Evolutionary conservation across 2,797 vertebrate genomes (phyloP).

Genomic region (Poeciliopsis paucimaculata): DNA sequence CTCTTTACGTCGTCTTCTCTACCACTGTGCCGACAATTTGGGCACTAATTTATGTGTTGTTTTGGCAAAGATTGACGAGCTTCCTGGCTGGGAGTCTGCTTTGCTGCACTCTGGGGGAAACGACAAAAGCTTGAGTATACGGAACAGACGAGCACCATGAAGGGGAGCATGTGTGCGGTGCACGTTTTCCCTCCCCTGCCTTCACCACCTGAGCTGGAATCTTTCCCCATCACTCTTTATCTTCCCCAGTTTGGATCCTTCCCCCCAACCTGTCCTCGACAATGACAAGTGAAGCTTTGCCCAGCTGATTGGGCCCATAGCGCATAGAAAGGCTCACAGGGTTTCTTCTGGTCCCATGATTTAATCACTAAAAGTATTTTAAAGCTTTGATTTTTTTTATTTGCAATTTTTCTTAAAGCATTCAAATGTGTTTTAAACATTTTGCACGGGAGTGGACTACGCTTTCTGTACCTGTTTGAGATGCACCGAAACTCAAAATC

Average conservation of each 20-base stretch:
- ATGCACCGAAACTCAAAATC: conserved; percentile 67
- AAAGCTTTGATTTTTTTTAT: not conserved
- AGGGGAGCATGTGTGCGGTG: conserved; percentile 73
- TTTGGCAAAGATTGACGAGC: conserved; percentile 82
- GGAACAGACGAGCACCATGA: conserved; percentile 73
- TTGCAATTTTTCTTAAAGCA: not conserved
- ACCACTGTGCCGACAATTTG: conserved; percentile 75
- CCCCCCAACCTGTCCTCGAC: conserved; percentile 42
- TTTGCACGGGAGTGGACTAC: conserved; percentile 30
- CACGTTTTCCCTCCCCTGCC: conserved; percentile 55
- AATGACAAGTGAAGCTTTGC: conserved; percentile 72
- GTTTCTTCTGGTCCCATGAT: conserved; percentile 57
- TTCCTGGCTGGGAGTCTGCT: conserved; percentile 77
- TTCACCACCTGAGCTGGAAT: conserved; percentile 73
- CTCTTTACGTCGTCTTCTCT: conserved; percentile 62
- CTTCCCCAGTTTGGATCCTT: conserved; percentile 44
- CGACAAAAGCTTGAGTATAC: conserved; percentile 80
- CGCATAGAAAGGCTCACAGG: conserved; percentile 48
- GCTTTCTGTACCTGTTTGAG: conserved; percentile 59
- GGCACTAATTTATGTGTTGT: conserved; percentile 82
- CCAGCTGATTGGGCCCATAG: conserved; percentile 61
- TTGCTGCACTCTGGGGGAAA: conserved; percentile 76
- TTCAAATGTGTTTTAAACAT: not conserved
- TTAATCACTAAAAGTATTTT: conserved; percentile 40
- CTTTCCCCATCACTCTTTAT: conserved; percentile 48